Evolutionary conservation across 2,797 vertebrate genomes (phyloP).

Genomic region (Muscicapa comitata): DNA sequence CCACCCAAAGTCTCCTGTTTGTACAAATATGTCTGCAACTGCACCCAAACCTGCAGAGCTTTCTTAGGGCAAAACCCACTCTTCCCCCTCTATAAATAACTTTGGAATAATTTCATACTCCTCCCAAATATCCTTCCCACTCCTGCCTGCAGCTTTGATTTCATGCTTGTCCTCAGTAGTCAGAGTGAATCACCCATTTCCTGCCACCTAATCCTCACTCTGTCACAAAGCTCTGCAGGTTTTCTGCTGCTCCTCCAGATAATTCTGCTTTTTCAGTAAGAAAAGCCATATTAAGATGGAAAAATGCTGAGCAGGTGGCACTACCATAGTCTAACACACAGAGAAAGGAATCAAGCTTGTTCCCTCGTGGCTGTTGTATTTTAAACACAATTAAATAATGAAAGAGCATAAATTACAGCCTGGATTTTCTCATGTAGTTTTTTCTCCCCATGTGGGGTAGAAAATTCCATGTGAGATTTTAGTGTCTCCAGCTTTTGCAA

Average conservation of each 20-base stretch:
- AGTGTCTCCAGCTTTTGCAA: neutral
- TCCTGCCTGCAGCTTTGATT: neutral
- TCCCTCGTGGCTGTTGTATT: neutral
- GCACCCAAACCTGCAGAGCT: neutral
- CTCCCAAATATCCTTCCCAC: neutral
- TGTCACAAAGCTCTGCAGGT: neutral
- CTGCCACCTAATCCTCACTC: neutral
- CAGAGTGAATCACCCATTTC: neutral
- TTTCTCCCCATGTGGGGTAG: neutral
- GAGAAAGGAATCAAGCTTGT: neutral
- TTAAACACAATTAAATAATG: slow-evolving; percentile 25
- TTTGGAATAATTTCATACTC: neutral
- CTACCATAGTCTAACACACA: neutral
- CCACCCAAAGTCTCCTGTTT: neutral
- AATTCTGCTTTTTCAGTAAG: neutral
- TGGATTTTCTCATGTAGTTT: neutral
- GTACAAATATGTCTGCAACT: neutral
- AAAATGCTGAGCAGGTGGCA: neutral
- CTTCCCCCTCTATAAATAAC: neutral
- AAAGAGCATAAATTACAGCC: neutral
- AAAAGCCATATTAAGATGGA: neutral
- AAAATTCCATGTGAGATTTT: neutral
- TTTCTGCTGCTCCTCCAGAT: neutral
- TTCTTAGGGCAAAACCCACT: neutral
- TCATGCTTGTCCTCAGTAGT: neutral